Base-by-base conservation (phyloP, 2,113 vertebrate genomes). In the Oreochromis tanganicae region DNA sequence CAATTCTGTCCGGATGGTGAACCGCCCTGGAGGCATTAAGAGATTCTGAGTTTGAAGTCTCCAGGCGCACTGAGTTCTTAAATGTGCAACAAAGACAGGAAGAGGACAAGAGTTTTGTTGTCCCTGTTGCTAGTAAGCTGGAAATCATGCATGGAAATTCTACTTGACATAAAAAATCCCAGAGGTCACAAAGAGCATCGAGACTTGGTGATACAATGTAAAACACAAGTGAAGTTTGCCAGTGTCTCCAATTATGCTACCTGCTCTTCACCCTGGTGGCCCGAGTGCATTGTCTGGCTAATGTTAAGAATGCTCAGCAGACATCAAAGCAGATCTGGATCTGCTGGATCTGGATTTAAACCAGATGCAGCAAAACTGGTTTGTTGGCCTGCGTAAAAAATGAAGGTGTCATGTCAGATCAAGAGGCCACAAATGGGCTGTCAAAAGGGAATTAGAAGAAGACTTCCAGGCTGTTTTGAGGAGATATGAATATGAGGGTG, bases 11-110 rank as follows among this genome's bases (percentile, higher is more conserved):
- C 0, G 41, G 68, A 46, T 16, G 8, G 24, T 75, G 71, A 48
- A 29, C 71, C 19, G 19, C 14, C 0, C 1, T 48, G 1, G 17
- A 48, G 71, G 24, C 27, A 8, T 48, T 29, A 29, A 46, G 13
- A 73, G 5, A 3, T 29, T 29, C 21, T 73, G 21, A 11, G 41
- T 29, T 29, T 29, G 38, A 71, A 43, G n/a, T 27, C 12, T 73
- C 66, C 38, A 43, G 38, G 66, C n/a, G 0, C 66, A 71, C 13
- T 46, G 21, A 73, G 0, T 1, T 16, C 38, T 71, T 14, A 14
- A 24, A 43, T 43, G 36, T 71, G n/a, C 38, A 73, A 1, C 66
- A 21, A 41, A 41, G 0, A 43, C 12, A 43, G 38, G 38, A 71
- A 43, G n/a, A 71, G 43, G 38, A 4, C 24, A 9, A 12, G 63